Evolutionary conservation across 2,888 invertebrate genomes (phyloP).

Genomic region (Cryptocheilus praepositus): DNA sequence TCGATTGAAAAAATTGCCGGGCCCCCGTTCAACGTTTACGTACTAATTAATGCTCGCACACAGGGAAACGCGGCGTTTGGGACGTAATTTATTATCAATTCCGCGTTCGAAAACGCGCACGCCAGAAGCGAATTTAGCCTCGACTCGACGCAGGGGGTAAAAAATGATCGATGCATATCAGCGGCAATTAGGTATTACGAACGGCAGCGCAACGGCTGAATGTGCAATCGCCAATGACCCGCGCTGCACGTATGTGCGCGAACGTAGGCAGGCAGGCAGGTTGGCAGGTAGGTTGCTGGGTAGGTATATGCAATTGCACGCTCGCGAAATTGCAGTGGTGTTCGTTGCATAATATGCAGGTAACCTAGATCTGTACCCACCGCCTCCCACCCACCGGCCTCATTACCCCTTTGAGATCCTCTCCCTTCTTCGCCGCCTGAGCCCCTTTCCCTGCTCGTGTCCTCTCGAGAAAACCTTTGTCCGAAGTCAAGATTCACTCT

Average conservation of each 20-base stretch:
- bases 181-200: slow-evolving; percentile 26
- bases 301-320: too few species aligned
- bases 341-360: slow-evolving; percentile 70
- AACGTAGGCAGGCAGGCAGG: background rate
- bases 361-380: slow-evolving; percentile 66
- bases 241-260: slow-evolving; percentile 2
- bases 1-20: too few species aligned
- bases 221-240: slow-evolving; percentile 27
- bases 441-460: slow-evolving; percentile 7
- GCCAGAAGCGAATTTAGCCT: too few species aligned
- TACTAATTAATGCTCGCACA: too few species aligned
- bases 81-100: too few species aligned
- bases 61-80: too few species aligned
- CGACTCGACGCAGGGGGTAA: background rate
- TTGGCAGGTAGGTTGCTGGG: background rate
- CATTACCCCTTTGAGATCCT: slow-evolving; percentile 62
- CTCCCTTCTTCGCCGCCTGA: slow-evolving; percentile 27
- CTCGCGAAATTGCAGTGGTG: slow-evolving; percentile 48
- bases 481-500: background rate
- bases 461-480: too few species aligned
- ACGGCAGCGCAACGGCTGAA: slow-evolving; percentile 10
- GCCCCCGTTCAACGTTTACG: too few species aligned
- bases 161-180: background rate
- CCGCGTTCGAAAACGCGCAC: too few species aligned
- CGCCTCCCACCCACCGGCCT: slow-evolving; percentile 61